Conservation (phyloP, 1,140 invertebrate species). For the Drosophila nigrodunni region DNA sequence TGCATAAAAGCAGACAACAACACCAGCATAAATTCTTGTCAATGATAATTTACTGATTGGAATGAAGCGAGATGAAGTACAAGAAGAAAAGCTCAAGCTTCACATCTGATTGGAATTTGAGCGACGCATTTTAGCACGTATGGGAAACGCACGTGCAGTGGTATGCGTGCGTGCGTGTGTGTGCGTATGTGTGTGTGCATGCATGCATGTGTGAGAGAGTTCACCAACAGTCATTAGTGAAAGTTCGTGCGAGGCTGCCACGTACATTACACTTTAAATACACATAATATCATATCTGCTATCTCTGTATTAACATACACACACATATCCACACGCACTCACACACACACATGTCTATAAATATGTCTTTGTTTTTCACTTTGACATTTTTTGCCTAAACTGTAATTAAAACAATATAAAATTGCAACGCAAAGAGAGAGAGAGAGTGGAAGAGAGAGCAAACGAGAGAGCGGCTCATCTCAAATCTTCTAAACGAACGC, state of each 20-base stretch:
- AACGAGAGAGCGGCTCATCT: constrained; percentile 10
- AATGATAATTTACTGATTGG: constrained; percentile 9
- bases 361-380: constrained; percentile 30
- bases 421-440: neutral
- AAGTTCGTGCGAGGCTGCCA: constrained; percentile 68
- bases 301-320: constrained; percentile 10
- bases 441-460: constrained; percentile 1
- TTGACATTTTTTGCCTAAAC: constrained; percentile 47
- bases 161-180: constrained; percentile 27
- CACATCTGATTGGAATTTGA: constrained; percentile 19
- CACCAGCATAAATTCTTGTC: neutral
- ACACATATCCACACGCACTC: neutral
- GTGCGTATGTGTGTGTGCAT: constrained; percentile 10
- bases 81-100: neutral
- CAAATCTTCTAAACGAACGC: constrained; percentile 37
- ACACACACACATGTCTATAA: neutral
- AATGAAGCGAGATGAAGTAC: neutral
- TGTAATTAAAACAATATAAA: neutral
- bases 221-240: constrained; percentile 78
- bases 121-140: constrained; percentile 47
- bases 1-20: neutral
- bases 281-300: constrained; percentile 13
- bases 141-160: constrained; percentile 41
- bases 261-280: constrained; percentile 65
- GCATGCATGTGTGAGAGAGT: constrained; percentile 41